Conservation (phyloP, 1,140 invertebrate genomes). For the Drosophila cardini region DNA sequence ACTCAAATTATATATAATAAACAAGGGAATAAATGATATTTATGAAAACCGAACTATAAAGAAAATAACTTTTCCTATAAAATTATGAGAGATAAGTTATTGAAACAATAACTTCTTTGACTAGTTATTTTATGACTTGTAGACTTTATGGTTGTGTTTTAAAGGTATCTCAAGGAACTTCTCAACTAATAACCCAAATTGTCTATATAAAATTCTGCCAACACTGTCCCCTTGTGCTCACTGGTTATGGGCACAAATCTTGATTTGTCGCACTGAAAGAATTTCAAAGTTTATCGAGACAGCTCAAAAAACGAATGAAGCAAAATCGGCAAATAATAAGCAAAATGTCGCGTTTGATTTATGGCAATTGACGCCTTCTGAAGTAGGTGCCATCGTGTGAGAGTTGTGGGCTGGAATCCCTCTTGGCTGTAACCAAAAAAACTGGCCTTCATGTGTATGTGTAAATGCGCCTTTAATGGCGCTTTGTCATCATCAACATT, state of each 20-base stretch:
- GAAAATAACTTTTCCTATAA: too few relatives aligned
- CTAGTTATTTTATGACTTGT: too few relatives aligned
- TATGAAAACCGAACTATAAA: too few relatives aligned
- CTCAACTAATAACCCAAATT: too few relatives aligned
- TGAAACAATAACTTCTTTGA: too few relatives aligned
- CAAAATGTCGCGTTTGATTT: slow-evolving; percentile 80
- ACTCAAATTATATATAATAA: too few relatives aligned
- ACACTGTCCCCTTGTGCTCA: neutral
- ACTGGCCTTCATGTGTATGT: slow-evolving; percentile 65
- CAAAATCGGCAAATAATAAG: slow-evolving; percentile 81
- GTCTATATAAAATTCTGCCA: too few relatives aligned
- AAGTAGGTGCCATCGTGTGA: slow-evolving; percentile 57
- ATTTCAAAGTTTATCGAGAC: slow-evolving; percentile 34
- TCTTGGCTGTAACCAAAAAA: neutral
- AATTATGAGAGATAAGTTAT: too few relatives aligned
- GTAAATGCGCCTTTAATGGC: slow-evolving; percentile 80
- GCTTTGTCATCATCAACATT: slow-evolving; percentile 83
- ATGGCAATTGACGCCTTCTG: slow-evolving; percentile 68
- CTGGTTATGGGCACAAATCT: slow-evolving; percentile 57
- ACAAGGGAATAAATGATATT: too few relatives aligned
- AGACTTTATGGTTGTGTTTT: too few relatives aligned
- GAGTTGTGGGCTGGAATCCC: neutral
- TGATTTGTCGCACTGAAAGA: slow-evolving; percentile 46
- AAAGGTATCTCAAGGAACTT: too few relatives aligned
- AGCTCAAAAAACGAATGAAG: slow-evolving; percentile 16